Conservation (phyloP, 2,797 vertebrate species). For the Ataeniobius toweri region DNA sequence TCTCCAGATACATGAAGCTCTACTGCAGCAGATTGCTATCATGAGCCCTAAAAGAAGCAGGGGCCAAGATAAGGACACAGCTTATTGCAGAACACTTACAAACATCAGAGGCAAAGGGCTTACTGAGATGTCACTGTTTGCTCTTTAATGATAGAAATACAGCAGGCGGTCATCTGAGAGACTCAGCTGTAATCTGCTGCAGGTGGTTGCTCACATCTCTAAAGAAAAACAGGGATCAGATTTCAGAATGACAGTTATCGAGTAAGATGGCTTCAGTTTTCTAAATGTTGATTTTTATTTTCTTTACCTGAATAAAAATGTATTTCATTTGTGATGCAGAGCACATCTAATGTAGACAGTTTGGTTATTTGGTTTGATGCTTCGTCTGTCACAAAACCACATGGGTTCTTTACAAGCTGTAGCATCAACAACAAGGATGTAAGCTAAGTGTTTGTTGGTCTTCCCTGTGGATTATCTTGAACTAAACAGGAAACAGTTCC, state of each 20-base stretch:
- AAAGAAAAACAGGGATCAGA: background rate
- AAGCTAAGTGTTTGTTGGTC: background rate
- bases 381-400: background rate
- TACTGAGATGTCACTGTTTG: background rate
- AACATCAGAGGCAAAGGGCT: background rate
- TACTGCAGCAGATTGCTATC: background rate
- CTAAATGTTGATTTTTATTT: background rate
- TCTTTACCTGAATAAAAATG: background rate
- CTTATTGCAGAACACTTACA: background rate
- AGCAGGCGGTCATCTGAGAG: background rate
- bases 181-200: conserved; percentile 2
- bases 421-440: background rate
- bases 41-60: background rate
- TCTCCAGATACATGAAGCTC: no score
- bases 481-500: background rate
- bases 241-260: background rate
- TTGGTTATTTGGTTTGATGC: background rate
- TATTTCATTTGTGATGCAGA: background rate
- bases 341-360: background rate
- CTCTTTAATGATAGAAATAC: background rate
- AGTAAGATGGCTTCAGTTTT: background rate
- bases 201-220: background rate
- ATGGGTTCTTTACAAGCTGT: background rate
- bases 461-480: background rate
- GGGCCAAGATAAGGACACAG: background rate